Evolutionary conservation across 2,797 vertebrate genomes (phyloP).

Genomic region (Helicolenus hilgendorfi): DNA sequence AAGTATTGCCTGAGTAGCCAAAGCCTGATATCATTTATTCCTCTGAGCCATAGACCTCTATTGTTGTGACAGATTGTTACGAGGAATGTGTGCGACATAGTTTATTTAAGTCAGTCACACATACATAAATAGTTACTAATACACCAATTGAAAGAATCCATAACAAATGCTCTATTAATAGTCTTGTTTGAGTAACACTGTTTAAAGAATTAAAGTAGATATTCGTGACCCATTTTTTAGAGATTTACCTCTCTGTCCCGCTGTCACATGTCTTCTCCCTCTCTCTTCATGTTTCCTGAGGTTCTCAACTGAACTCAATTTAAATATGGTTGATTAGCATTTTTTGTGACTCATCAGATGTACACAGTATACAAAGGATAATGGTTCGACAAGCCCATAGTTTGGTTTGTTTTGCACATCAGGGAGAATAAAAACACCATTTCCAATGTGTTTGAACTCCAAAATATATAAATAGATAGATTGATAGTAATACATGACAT

Average conservation of each 20-base stretch:
- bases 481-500: too few species aligned
- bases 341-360: neutral
- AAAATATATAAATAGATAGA: too few species aligned
- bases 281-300: neutral
- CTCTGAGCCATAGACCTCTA: neutral
- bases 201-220: neutral
- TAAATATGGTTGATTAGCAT: neutral
- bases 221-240: neutral
- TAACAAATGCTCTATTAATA: neutral
- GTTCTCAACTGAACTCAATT: fast-evolving
- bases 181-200: neutral
- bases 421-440: too few species aligned
- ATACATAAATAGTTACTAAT: neutral
- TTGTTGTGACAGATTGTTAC: neutral
- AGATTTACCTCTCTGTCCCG: neutral
- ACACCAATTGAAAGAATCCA: neutral
- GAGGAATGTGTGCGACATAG: neutral
- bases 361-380: neutral
- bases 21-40: neutral
- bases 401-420: too few species aligned
- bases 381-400: too few species aligned
- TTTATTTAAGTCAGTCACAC: neutral
- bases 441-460: too few species aligned
- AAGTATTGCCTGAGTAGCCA: neutral
- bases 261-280: neutral